Conservation (phyloP, 2,797 vertebrate genomes). For the Eupleurogrammus muticus region DNA sequence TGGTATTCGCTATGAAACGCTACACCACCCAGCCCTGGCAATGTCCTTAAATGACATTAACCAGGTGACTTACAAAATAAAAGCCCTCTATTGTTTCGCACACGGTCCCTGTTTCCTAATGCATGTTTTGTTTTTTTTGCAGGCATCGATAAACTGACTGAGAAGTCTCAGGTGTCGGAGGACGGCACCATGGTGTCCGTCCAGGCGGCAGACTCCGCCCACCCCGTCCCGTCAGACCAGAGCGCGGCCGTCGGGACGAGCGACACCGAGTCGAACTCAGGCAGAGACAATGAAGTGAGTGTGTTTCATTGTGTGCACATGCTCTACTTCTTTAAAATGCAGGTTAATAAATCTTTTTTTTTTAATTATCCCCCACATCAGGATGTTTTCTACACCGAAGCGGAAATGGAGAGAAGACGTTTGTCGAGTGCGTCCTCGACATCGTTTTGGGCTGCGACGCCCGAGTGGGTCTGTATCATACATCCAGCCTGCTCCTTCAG, state of each 20-base stretch:
- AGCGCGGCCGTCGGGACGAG: slow-evolving; percentile 76
- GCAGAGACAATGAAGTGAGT: slow-evolving; percentile 84
- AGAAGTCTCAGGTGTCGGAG: slow-evolving; percentile 97
- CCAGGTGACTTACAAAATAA: too few species aligned
- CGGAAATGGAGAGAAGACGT: slow-evolving; percentile 87
- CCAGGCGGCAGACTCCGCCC: slow-evolving; percentile 80
- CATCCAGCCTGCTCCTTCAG: neutral
- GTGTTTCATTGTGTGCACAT: neutral
- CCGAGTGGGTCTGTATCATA: slow-evolving; percentile 91
- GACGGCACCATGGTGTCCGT: slow-evolving; percentile 94
- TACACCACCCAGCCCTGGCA: too few species aligned
- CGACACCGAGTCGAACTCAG: slow-evolving; percentile 84
- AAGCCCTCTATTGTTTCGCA: too few species aligned
- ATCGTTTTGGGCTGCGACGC: slow-evolving; percentile 89
- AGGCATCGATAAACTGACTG: slow-evolving; percentile 97
- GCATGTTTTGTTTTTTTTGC: slow-evolving; percentile 3
- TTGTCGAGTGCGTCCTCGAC: slow-evolving; percentile 87
- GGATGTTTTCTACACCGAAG: slow-evolving; percentile 89
- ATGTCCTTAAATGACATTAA: too few species aligned
- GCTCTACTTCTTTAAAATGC: neutral
- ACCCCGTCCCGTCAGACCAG: slow-evolving; percentile 73
- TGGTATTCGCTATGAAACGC: too few species aligned
- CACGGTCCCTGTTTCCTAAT: neutral
- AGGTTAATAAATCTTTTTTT: neutral
- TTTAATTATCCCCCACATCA: slow-evolving; percentile 64